A percentile compares a stretch with the other conserved stretches of the same genome.
phyloP scores from a whole-genome alignment of 1,140 invertebrate genomes.

The Linepithema humile region DNA sequence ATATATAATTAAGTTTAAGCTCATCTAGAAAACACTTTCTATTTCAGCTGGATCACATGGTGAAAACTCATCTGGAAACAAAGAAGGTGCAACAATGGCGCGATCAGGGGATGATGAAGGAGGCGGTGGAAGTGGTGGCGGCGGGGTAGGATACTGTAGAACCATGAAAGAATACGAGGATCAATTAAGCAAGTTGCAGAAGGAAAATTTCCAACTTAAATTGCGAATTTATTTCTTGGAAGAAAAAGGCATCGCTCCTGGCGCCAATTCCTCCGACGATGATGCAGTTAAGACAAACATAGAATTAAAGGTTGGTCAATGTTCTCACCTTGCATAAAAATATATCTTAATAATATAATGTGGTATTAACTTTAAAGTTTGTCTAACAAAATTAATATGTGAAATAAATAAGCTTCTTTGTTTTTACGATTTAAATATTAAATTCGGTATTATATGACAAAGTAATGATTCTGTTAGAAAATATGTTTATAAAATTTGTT shows the following conservation, averaged over 20 bases:
- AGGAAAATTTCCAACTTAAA: constrained; percentile 97
- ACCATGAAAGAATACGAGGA: constrained; percentile 97
- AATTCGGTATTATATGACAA: no score
- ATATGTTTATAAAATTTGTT: no score
- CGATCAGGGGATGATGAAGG: constrained; percentile 57
- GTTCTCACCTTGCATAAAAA: neutral
- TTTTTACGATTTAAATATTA: no score
- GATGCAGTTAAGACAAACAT: constrained; percentile 90
- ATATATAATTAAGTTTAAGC: neutral
- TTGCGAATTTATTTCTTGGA: constrained; percentile 95
- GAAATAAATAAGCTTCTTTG: no score
- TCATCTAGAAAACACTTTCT: neutral
- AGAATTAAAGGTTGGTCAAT: constrained; percentile 88
- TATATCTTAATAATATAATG: no score
- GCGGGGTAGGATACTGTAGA: constrained; percentile 83
- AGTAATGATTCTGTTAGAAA: no score
- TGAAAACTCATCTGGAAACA: constrained; percentile 67
- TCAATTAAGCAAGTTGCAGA: constrained; percentile 91
- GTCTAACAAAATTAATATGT: no score
- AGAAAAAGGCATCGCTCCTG: constrained; percentile 87
- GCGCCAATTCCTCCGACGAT: constrained; percentile 86
- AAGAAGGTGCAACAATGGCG: constrained; percentile 4
- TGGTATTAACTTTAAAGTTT: no score
- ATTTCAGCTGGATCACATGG: constrained; percentile 75
- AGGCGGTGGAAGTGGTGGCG: constrained; percentile 69